Evolutionary conservation across 35 echinoderm and acorn worm species (phyloP).

Genomic region (Stichopus chloronotus): DNA sequence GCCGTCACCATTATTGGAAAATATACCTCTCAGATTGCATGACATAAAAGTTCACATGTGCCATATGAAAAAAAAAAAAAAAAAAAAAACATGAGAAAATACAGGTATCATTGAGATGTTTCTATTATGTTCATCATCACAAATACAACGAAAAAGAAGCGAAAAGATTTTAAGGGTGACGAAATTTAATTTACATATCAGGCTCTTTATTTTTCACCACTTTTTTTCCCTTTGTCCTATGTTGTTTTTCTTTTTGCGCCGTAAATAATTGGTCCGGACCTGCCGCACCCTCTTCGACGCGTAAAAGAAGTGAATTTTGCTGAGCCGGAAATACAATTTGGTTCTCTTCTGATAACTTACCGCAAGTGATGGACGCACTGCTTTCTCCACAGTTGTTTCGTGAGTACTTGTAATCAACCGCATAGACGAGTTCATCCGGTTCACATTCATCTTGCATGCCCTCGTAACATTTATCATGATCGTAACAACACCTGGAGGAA

Average conservation of each 20-base stretch:
- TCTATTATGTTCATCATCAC: no score
- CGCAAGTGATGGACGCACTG: constrained; percentile 17
- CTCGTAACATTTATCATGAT: constrained; percentile 57
- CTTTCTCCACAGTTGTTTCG: not conserved
- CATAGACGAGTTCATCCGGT: constrained; percentile 42
- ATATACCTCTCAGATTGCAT: no score
- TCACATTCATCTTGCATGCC: not conserved
- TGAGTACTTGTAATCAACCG: not conserved
- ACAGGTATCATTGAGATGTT: no score
- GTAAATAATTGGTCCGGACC: not conserved
- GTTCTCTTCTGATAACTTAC: constrained; percentile 14
- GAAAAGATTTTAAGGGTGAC: no score
- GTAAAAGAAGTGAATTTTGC: not conserved
- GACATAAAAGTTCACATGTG: no score
- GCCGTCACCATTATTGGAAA: no score
- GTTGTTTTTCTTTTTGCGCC: not conserved
- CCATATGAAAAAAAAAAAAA: no score
- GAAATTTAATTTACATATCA: not conserved
- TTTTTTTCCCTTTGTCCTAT: not conserved
- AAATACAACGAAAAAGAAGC: not conserved
- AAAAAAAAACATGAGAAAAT: no score
- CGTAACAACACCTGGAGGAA: constrained; percentile 55
- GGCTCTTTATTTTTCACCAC: not conserved
- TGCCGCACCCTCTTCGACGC: not conserved
- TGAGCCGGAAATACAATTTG: not conserved